Base-by-base conservation (phyloP, 2,113 vertebrate species). In the Pelvicachromis taeniatus region DNA sequence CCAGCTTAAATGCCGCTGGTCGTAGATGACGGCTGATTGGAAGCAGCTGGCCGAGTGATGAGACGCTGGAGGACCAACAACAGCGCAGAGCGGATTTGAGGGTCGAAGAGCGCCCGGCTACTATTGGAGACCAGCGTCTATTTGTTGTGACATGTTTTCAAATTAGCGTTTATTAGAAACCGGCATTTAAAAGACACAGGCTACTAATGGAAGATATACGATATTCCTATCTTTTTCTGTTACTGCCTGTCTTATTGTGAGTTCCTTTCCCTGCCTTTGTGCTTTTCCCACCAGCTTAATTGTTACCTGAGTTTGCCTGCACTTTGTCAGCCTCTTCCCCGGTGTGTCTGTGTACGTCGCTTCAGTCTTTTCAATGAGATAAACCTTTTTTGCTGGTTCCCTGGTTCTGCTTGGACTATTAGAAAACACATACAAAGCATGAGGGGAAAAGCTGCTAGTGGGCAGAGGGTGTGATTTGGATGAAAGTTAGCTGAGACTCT, bases 391-490 rank as follows among this genome's bases (percentile, higher is more conserved):
- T 19, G 16, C 42, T 31, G 42, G 16, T 50, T 75, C 42, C 16
- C 23, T 75, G 16, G 26, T 50, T 75, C 14, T 50, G 68, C 16
- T 73, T 45, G 45, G 48, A 10, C 82, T 90, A 73, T 63, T 65
- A 84, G 82, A 85, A 11, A 21, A 53, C 40, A 52, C 82, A 55
- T 68, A 80, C 83, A 81, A 9, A 81, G 87, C 75, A 77, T 21
- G 87, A 81, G 26, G 61, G 65, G 78, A 84, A 68, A 45, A 78
- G 56, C 52, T 65, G 54, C 6, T 48, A 33, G 77, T 52, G 50
- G 80, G 89, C 63, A 50, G 86, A 78, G 86, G 83, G 87, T 84
- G 85, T 78, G 85, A 85, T 86, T 92, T 93, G 90, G 88, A 89
- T 17, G 38, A 31, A 81, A 89, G 63, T 89, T 56, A 78, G 86